Conservation (phyloP, 2,797 vertebrate genomes). For the Podarcis siculus region DNA sequence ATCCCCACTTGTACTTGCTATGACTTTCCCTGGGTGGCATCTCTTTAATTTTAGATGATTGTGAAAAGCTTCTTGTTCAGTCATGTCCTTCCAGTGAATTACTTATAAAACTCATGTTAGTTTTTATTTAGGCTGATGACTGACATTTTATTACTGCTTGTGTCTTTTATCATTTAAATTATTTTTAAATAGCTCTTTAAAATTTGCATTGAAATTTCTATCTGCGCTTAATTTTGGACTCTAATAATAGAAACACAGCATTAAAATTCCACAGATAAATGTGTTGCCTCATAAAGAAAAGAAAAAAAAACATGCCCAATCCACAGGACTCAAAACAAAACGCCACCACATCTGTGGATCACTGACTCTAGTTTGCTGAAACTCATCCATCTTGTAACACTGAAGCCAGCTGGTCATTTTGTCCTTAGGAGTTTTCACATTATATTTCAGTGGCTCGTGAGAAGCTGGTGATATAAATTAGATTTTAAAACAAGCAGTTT, state of each 20-base stretch:
- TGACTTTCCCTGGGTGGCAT: not conserved
- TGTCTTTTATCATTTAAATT: slow-evolving; percentile 3
- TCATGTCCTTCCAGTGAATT: not conserved
- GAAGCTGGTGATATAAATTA: not conserved
- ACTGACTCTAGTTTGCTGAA: not conserved
- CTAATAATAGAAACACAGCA: not conserved
- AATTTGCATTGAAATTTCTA: not conserved
- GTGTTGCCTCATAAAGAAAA: not conserved
- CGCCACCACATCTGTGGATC: accelerated
- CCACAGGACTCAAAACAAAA: slow-evolving; percentile 11
- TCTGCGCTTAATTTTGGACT: not conserved
- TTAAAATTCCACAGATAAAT: not conserved
- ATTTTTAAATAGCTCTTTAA: not conserved
- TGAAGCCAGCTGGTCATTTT: not conserved
- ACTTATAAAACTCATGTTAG: not conserved
- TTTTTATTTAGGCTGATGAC: not conserved
- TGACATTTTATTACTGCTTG: not conserved
- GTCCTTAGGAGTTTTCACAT: not conserved
- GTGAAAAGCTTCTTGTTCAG: not conserved
- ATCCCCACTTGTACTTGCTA: not conserved
- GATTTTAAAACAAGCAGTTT: not conserved
- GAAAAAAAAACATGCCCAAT: not conserved
- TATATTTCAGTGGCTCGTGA: slow-evolving; percentile 11
- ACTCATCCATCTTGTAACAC: not conserved
- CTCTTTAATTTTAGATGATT: not conserved